Percentiles rank a stretch among this genome's conserved stretches.
Conservation (phyloP, 2,888 invertebrate species). For the Stenodema calcarata region DNA sequence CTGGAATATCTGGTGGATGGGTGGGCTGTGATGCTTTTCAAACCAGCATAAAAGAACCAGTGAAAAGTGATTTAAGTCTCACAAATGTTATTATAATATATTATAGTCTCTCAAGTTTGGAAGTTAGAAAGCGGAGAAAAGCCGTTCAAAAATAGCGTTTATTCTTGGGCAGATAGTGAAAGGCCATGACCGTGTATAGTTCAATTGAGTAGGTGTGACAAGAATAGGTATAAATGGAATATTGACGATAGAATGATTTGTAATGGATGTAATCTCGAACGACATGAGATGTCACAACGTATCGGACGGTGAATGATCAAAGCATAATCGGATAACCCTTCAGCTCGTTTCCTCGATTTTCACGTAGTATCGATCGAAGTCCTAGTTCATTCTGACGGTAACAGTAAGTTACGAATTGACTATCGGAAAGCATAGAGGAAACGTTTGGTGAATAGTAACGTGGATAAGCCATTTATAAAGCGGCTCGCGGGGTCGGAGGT, state of each 20-base stretch:
- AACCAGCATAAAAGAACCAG: too few relatives aligned
- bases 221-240: not conserved
- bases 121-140: too few relatives aligned
- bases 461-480: conserved; percentile 5
- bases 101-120: too few relatives aligned
- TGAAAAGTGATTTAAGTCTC: too few relatives aligned
- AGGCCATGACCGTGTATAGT: too few relatives aligned
- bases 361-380: not conserved
- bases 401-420: not conserved
- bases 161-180: too few relatives aligned
- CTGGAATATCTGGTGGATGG: too few relatives aligned
- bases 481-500: conserved; percentile 36
- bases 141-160: too few relatives aligned
- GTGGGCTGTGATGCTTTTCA: too few relatives aligned
- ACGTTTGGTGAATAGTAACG: not conserved
- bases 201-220: not conserved
- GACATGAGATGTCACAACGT: not conserved
- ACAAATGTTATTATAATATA: too few relatives aligned
- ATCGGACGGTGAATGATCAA: too few relatives aligned
- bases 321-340: not conserved
- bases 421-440: not conserved
- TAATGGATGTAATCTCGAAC: not conserved
- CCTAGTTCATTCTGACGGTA: not conserved
- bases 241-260: not conserved
- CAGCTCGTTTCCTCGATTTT: not conserved